phyloP scores from a whole-genome alignment of 2,797 vertebrate genomes.

The Pelochelys cantorii region DNA sequence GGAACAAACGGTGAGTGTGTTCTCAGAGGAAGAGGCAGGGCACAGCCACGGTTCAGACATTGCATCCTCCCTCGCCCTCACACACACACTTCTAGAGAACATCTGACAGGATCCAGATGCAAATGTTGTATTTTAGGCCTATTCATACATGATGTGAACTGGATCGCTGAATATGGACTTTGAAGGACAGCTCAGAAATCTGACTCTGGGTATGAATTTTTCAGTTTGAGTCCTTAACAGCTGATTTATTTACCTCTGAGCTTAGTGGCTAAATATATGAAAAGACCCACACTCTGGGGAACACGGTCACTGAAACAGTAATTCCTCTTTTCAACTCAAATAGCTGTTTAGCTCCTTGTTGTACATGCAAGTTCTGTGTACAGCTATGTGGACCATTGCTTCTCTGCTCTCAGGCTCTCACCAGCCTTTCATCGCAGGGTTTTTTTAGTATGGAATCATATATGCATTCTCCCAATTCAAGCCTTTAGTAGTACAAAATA shows the following conservation, averaged over 20 bases:
- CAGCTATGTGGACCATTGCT: neutral
- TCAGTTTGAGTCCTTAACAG: neutral
- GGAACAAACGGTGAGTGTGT: too few species aligned
- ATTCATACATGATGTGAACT: neutral
- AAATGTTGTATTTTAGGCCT: neutral
- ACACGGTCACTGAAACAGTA: neutral
- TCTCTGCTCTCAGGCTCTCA: neutral
- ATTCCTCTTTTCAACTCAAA: neutral
- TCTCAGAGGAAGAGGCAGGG: too few species aligned
- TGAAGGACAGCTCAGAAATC: neutral
- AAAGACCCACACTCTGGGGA: accelerated
- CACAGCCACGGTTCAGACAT: too few species aligned
- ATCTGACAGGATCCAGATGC: neutral
- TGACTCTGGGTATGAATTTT: neutral
- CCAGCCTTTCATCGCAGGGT: neutral
- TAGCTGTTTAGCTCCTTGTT: neutral
- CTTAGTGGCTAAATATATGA: neutral
- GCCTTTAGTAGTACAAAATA: neutral
- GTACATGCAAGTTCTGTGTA: neutral
- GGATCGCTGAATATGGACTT: neutral
- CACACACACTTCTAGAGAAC: too few species aligned
- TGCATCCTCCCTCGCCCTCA: too few species aligned
- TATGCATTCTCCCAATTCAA: neutral
- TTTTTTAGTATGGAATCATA: neutral
- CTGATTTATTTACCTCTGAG: accelerated